These are phyloP conservation scores for Nysson spinosus DNA, from an alignment of 2,888 invertebrate species.

Conservation along the genomic window DNA sequence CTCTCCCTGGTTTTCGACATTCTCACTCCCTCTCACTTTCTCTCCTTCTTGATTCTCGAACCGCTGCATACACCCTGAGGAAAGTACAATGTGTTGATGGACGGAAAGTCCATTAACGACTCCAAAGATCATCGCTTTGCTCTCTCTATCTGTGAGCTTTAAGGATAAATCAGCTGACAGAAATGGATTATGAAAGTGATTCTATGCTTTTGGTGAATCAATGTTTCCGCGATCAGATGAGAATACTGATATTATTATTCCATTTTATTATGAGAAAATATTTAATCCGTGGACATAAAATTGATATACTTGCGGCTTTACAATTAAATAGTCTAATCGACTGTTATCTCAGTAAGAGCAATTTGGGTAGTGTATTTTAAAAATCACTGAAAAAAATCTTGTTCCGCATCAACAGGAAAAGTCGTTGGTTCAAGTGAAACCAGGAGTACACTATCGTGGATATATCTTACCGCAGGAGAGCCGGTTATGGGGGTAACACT, in stretches of 20 bases:
- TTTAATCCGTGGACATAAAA: too few species aligned
- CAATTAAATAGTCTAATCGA: too few species aligned
- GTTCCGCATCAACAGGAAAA: conserved; percentile 34
- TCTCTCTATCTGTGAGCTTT: neutral
- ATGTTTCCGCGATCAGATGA: too few species aligned
- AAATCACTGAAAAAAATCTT: too few species aligned
- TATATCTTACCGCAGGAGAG: conserved; percentile 61
- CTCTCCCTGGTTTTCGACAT: conserved; percentile 20
- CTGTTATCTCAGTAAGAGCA: too few species aligned
- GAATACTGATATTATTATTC: too few species aligned
- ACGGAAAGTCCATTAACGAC: conserved; percentile 41
- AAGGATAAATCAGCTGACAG: neutral
- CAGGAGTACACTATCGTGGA: conserved; percentile 47
- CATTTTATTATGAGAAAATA: too few species aligned
- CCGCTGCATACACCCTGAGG: neutral
- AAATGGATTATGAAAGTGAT: conserved; percentile 13
- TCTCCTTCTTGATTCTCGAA: conserved; percentile 1
- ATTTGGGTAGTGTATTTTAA: too few species aligned
- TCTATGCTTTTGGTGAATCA: conserved; percentile 9
- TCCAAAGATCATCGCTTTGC: conserved; percentile 9
- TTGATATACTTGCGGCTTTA: too few species aligned
- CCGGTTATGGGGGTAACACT: conserved; percentile 47
- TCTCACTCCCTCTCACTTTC: conserved; percentile 10
- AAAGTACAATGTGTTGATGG: conserved; percentile 13
- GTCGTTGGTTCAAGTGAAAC: conserved; percentile 44